phyloP scores from a whole-genome alignment of 2,113 vertebrate genomes.

The Scytalopus superciliaris region DNA sequence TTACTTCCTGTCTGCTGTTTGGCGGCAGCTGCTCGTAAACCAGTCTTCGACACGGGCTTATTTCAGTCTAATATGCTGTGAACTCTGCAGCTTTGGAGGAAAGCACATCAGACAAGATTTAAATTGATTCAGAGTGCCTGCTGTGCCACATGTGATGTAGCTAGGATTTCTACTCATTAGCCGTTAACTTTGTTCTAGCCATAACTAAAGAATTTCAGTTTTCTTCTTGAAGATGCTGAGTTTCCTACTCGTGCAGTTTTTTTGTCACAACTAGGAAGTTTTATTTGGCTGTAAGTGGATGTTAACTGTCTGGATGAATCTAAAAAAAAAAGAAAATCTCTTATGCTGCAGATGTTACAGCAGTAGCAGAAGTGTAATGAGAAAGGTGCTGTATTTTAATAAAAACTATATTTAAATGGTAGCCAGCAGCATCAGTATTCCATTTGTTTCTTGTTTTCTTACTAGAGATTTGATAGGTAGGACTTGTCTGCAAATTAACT shows the following conservation, averaged over 20 bases:
- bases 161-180: neutral
- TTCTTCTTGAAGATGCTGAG: neutral
- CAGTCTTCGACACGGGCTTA: neutral
- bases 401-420: neutral
- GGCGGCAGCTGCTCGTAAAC: neutral
- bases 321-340: neutral
- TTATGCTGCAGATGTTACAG: neutral
- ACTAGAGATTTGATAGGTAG: neutral
- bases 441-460: neutral
- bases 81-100: neutral
- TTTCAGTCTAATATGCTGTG: rapidly evolving
- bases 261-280: neutral
- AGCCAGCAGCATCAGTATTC: neutral
- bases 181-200: neutral
- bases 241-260: neutral
- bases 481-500: neutral
- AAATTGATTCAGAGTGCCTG: neutral
- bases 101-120: neutral
- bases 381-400: neutral
- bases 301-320: neutral
- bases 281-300: neutral
- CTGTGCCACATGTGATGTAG: neutral
- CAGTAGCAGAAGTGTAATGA: neutral
- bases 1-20: conserved; percentile 36
- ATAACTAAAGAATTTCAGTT: neutral